Evolutionary conservation across 2,888 invertebrate species (phyloP).

Genomic region (Drosophila rubida): DNA sequence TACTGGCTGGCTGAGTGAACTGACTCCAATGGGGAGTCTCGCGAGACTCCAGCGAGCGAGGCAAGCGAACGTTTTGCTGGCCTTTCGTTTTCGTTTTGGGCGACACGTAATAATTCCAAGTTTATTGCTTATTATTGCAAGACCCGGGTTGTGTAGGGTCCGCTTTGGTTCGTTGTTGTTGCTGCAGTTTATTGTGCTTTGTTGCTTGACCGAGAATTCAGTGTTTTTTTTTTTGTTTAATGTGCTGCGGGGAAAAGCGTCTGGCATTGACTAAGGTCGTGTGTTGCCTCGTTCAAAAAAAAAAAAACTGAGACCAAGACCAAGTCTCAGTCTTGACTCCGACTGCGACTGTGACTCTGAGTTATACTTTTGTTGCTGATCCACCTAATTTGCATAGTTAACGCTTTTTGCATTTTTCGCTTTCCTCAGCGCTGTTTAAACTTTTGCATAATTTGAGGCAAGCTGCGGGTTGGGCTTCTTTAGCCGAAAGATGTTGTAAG

Average conservation of each 20-base stretch:
- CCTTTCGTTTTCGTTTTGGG: slow-evolving; percentile 70
- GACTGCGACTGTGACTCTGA: background rate
- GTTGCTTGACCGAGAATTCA: slow-evolving; percentile 46
- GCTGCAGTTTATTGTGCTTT: background rate
- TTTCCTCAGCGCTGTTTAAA: slow-evolving; percentile 65
- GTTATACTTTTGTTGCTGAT: slow-evolving; percentile 8
- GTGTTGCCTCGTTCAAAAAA: slow-evolving; percentile 4
- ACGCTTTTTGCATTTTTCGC: slow-evolving; percentile 67
- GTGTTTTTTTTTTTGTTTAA: background rate
- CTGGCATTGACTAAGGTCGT: slow-evolving; percentile 62
- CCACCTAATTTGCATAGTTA: slow-evolving; percentile 59
- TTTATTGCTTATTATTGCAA: slow-evolving; percentile 72
- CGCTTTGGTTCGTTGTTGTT: slow-evolving; percentile 12
- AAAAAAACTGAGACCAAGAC: background rate
- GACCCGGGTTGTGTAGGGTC: slow-evolving; percentile 21
- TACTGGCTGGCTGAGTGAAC: slow-evolving; percentile 4
- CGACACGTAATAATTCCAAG: slow-evolving; percentile 71
- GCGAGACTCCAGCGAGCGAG: background rate
- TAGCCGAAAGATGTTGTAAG: slow-evolving; percentile 57
- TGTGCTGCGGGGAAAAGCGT: slow-evolving; percentile 13
- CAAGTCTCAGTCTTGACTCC: background rate
- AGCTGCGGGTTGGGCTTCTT: slow-evolving; percentile 52
- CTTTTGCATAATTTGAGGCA: slow-evolving; percentile 65
- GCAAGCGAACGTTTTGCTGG: slow-evolving; percentile 49
- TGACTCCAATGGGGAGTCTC: slow-evolving; percentile 10